A percentile compares a stretch with the other conserved stretches of the same genome.
These are phyloP conservation scores for Macaria liturata DNA, from an alignment of 2,888 invertebrate species.

Conservation along the genomic window DNA sequence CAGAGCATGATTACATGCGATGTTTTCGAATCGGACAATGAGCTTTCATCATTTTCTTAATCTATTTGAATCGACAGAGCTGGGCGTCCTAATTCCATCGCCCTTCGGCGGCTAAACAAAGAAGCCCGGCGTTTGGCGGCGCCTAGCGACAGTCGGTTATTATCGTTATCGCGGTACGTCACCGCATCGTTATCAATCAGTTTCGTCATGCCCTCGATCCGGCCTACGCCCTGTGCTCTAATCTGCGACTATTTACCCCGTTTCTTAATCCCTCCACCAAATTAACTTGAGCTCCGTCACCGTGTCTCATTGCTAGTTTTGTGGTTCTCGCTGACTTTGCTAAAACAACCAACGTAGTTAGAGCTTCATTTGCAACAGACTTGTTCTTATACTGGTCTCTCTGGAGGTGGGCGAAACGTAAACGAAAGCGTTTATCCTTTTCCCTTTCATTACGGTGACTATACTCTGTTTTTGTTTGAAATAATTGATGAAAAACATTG, in stretches of 20 bases:
- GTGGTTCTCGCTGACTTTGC: constrained; percentile 39
- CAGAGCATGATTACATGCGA: no score
- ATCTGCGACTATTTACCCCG: constrained; percentile 72
- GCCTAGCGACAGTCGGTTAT: constrained; percentile 57
- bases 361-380: constrained; percentile 31
- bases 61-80: constrained; percentile 1
- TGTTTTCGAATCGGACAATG: no score
- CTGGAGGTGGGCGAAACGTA: constrained; percentile 41
- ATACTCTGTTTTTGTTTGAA: constrained; percentile 38
- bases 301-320: constrained; percentile 22
- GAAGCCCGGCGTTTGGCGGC: constrained; percentile 36
- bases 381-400: constrained; percentile 24
- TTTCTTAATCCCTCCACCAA: constrained; percentile 68
- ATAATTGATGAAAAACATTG: no score
- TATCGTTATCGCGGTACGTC: constrained; percentile 56
- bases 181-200: constrained; percentile 73
- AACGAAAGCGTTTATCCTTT: constrained; percentile 52
- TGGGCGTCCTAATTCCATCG: constrained; percentile 15
- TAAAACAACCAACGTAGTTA: constrained; percentile 30
- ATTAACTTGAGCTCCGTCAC: constrained; percentile 38
- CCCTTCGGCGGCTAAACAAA: constrained; percentile 30
- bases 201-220: constrained; percentile 76
- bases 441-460: constrained; percentile 45
- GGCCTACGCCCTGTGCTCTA: constrained; percentile 67
- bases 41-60: background rate